A percentile compares a stretch with the other conserved stretches of the same genome.
Conservation (phyloP, 2,113 vertebrate genomes). For the Microtus ochrogaster region DNA sequence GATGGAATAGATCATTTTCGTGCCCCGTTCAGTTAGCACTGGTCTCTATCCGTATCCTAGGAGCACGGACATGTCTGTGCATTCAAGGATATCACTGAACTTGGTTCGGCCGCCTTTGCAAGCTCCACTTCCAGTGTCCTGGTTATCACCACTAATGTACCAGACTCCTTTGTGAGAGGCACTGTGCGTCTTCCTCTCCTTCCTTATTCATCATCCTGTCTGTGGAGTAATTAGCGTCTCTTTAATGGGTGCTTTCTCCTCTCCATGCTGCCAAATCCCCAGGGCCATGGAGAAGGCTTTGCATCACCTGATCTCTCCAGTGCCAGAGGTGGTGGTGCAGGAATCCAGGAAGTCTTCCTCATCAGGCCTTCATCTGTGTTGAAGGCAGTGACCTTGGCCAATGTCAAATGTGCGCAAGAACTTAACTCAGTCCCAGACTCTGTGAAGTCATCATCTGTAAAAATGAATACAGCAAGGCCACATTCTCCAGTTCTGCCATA, state of each 20-base stretch:
- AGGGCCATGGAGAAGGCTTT: background rate
- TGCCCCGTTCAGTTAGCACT: conserved; percentile 18
- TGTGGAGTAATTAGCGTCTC: conserved; percentile 12
- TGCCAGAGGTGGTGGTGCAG: background rate
- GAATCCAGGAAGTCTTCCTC: background rate
- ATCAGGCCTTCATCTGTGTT: background rate
- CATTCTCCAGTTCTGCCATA: background rate
- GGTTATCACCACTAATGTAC: conserved; percentile 54
- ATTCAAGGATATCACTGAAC: conserved; percentile 36
- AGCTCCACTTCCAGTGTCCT: conserved; percentile 41
- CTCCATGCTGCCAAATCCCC: background rate
- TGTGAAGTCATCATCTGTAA: background rate
- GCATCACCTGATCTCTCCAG: background rate
- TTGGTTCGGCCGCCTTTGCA: background rate
- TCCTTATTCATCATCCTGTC: conserved; percentile 12
- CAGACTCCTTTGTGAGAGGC: background rate
- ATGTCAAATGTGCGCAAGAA: background rate
- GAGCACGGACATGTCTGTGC: conserved; percentile 24
- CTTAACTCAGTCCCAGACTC: background rate
- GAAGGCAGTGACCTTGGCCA: background rate
- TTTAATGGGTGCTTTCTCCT: conserved; percentile 19
- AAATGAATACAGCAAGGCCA: background rate
- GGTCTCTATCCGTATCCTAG: background rate
- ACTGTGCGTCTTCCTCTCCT: conserved; percentile 14
- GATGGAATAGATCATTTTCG: conserved; percentile 52